phyloP scores from a whole-genome alignment of 2,113 vertebrate species.

The Anhinga anhinga region DNA sequence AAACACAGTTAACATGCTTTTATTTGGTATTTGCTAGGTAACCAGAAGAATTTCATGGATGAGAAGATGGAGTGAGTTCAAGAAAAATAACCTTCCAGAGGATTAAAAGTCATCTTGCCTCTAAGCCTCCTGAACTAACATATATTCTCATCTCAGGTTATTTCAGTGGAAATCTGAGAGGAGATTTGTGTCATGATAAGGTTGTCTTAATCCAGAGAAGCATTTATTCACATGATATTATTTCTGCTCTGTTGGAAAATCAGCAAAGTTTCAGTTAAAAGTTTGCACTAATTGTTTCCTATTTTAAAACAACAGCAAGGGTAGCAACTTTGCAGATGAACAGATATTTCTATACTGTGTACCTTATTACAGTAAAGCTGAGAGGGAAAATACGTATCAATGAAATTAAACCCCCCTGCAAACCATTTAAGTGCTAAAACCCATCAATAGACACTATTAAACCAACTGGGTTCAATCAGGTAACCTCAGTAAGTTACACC shows the following conservation, averaged over 20 bases:
- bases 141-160: conserved; percentile 5
- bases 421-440: neutral
- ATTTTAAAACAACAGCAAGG: neutral
- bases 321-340: neutral
- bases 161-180: conserved; percentile 19
- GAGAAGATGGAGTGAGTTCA: conserved; percentile 47
- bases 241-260: neutral
- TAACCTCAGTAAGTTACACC: neutral
- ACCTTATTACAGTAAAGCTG: neutral
- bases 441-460: neutral
- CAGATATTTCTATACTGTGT: neutral
- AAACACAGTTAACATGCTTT: conserved; percentile 18
- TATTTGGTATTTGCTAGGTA: conserved; percentile 36
- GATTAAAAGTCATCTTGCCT: conserved; percentile 32
- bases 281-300: neutral
- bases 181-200: conserved; percentile 15
- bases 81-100: conserved; percentile 45
- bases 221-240: neutral
- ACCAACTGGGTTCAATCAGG: neutral
- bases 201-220: neutral
- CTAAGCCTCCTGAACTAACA: conserved; percentile 35
- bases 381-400: neutral
- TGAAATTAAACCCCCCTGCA: neutral
- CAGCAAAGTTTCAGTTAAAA: neutral
- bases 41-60: conserved; percentile 28